These are phyloP conservation scores for Dynastes hyllus DNA, from an alignment of 2,888 invertebrate genomes.

Conservation along the genomic window DNA sequence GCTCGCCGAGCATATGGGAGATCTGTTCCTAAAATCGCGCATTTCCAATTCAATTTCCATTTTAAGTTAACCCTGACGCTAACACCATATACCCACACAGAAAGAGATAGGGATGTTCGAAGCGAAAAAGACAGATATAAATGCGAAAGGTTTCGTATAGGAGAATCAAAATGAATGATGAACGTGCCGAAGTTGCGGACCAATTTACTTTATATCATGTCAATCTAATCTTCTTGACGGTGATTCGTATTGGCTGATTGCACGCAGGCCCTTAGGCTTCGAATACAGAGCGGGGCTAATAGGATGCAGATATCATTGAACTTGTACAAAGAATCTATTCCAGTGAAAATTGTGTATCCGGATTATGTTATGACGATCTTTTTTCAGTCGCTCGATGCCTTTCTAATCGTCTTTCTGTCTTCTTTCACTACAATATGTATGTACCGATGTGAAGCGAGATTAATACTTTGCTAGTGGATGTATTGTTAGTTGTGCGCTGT, in stretches of 20 bases:
- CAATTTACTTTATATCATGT: constrained; percentile 48
- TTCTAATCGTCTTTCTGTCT: constrained; percentile 45
- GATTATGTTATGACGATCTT: constrained; percentile 47
- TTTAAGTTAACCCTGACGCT: constrained; percentile 65
- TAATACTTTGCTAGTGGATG: neutral
- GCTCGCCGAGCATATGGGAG: constrained; percentile 19
- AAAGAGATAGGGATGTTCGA: constrained; percentile 39
- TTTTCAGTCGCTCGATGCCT: constrained; percentile 41
- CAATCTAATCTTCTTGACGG: constrained; percentile 34
- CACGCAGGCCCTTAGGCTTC: constrained; percentile 58
- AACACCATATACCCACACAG: constrained; percentile 54
- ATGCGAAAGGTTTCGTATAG: constrained; percentile 63
- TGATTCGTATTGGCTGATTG: constrained; percentile 54
- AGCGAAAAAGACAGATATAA: constrained; percentile 59
- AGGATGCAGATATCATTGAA: constrained; percentile 61
- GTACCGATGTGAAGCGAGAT: constrained; percentile 18
- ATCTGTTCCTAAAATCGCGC: constrained; percentile 34
- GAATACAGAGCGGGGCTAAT: constrained; percentile 58
- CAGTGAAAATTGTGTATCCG: constrained; percentile 53
- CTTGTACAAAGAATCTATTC: constrained; percentile 61
- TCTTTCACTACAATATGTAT: constrained; percentile 13
- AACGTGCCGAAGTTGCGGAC: constrained; percentile 60
- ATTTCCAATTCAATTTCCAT: constrained; percentile 67
- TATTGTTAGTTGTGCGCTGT: constrained; percentile 4
- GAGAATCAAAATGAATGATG: constrained; percentile 65